A percentile compares a stretch with the other conserved stretches of the same genome.
These are phyloP conservation scores for Hyaena hyaena DNA, from an alignment of 2,113 vertebrate species.

Conservation along the genomic window DNA sequence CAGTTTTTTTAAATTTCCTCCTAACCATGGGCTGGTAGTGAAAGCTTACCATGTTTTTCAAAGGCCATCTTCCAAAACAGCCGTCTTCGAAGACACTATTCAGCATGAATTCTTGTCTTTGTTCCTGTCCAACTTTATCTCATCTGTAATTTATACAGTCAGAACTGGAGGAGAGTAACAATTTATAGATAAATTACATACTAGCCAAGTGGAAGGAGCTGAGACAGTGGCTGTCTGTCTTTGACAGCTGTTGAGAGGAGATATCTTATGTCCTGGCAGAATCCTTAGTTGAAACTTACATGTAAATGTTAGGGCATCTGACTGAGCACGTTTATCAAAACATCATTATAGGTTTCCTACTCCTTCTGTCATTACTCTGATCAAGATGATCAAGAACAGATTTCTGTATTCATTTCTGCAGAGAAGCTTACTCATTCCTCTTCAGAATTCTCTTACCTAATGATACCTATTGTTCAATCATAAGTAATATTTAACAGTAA, in stretches of 20 bases:
- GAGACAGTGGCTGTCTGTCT: conserved; percentile 7
- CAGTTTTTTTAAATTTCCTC: not conserved
- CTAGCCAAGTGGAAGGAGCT: not conserved
- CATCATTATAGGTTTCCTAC: conserved; percentile 64
- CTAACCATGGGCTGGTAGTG: not conserved
- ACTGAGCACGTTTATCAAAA: conserved; percentile 76
- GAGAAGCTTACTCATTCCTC: conserved; percentile 72
- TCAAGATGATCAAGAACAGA: conserved; percentile 66
- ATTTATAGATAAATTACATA: conserved; percentile 38
- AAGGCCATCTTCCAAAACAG: conserved; percentile 29
- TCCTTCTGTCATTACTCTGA: conserved; percentile 69
- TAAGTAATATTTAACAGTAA: conserved; percentile 74
- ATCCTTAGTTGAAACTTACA: conserved; percentile 46
- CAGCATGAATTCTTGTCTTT: conserved; percentile 27
- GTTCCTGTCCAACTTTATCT: conserved; percentile 46
- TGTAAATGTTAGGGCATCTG: conserved; percentile 75
- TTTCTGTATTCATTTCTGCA: conserved; percentile 69
- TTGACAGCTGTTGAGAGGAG: conserved; percentile 35
- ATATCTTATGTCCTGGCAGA: conserved; percentile 6
- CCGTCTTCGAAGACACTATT: not conserved
- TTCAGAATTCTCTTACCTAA: conserved; percentile 67
- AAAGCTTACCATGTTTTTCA: conserved; percentile 42
- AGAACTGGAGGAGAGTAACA: conserved; percentile 18
- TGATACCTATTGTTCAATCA: conserved; percentile 78
- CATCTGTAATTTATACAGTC: conserved; percentile 44